These are phyloP conservation scores for Prunella fulvescens DNA, from an alignment of 2,113 vertebrate genomes.

Conservation along the genomic window DNA sequence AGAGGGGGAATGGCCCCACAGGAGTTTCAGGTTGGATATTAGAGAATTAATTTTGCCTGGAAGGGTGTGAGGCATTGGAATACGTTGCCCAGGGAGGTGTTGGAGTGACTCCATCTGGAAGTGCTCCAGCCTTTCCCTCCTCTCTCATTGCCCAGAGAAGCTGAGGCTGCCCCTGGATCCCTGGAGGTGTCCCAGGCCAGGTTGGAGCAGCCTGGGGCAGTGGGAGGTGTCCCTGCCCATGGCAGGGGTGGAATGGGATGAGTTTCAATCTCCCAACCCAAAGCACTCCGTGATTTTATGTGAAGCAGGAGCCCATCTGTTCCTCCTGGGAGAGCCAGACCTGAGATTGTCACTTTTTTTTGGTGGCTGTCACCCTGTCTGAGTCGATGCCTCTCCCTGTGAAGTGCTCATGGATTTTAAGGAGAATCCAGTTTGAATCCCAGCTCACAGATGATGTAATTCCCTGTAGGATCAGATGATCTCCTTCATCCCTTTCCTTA, in stretches of 20 bases:
- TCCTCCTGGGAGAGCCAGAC: neutral
- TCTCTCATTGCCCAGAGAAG: neutral
- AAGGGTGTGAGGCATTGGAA: neutral
- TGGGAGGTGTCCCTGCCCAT: neutral
- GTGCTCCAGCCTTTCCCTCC: neutral
- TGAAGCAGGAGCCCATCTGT: neutral
- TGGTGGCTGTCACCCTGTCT: neutral
- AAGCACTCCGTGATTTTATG: neutral
- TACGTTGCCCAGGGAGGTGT: neutral
- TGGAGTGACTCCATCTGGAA: neutral
- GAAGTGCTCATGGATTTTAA: neutral
- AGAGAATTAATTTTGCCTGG: neutral
- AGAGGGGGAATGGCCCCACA: neutral
- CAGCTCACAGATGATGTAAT: neutral
- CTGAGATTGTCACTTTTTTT: neutral
- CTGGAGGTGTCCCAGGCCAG: neutral
- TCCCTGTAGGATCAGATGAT: neutral
- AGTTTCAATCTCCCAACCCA: neutral
- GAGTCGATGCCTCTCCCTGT: neutral
- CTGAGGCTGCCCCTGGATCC: neutral
- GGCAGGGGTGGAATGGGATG: neutral
- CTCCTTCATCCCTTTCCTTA: neutral
- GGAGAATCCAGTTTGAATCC: neutral
- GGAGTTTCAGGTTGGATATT: neutral
- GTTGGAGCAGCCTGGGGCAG: accelerated